Evolutionary conservation across 2,888 invertebrate genomes (phyloP).

Genomic region (Lasioglossum vierecki): DNA sequence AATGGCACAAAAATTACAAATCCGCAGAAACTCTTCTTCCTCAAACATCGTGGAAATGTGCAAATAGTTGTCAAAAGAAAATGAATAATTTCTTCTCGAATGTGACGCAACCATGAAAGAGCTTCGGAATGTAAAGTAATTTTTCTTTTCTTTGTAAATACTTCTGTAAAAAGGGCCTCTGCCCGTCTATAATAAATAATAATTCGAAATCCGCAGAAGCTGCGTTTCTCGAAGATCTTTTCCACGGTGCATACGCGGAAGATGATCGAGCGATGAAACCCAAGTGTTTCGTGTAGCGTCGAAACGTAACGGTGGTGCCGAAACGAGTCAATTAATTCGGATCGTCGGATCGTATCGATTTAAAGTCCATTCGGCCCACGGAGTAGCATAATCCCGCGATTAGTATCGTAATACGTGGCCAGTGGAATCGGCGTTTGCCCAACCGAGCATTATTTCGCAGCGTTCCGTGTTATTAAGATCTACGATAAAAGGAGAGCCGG

Average conservation of each 20-base stretch:
- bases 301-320: background rate
- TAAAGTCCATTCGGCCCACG: conserved; percentile 43
- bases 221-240: background rate
- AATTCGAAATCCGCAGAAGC: background rate
- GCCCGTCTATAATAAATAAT: no score
- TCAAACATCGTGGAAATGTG: no score
- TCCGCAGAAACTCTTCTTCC: background rate
- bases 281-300: background rate
- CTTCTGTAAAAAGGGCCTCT: no score
- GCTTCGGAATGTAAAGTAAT: background rate
- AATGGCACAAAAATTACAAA: background rate
- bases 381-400: conserved; percentile 51
- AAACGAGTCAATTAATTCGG: conserved; percentile 45
- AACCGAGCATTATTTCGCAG: conserved; percentile 57
- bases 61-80: background rate
- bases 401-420: conserved; percentile 56
- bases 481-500: conserved; percentile 49
- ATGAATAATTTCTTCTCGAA: background rate
- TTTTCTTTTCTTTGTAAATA: no score
- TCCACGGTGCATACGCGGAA: background rate
- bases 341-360: conserved; percentile 40
- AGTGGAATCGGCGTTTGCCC: conserved; percentile 57
- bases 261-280: background rate
- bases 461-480: conserved; percentile 63
- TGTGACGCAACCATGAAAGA: no score